Conservation (phyloP, 2,888 invertebrate genomes). For the Melanostoma mellinum region DNA sequence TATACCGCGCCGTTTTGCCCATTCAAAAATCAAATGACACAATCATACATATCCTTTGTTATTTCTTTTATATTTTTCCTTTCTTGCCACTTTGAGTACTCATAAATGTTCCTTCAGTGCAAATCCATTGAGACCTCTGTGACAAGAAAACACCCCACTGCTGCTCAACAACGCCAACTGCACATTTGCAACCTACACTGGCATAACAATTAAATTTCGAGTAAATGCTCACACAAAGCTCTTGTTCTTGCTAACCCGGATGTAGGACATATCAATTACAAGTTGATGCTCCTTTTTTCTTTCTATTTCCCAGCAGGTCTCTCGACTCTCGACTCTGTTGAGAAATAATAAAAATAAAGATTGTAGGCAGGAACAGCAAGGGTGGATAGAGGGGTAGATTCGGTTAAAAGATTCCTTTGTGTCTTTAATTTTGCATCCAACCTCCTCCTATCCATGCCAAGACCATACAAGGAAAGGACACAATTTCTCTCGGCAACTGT, state of each 20-base stretch:
- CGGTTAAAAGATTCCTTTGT: conserved; percentile 46
- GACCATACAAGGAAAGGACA: conserved; percentile 39
- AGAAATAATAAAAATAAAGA: conserved; percentile 62
- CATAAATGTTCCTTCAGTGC: conserved; percentile 55
- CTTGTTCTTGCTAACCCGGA: conserved; percentile 43
- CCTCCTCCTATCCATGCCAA: conserved; percentile 3
- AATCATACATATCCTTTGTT: conserved; percentile 45
- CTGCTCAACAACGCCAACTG: background rate
- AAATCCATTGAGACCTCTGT: conserved; percentile 39
- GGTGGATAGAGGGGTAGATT: background rate
- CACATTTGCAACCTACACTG: conserved; percentile 39
- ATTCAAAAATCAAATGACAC: conserved; percentile 53
- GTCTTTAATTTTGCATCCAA: conserved; percentile 39
- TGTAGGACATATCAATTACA: conserved; percentile 73
- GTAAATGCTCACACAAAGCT: conserved; percentile 53
- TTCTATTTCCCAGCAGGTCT: conserved; percentile 4
- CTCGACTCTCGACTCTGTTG: conserved; percentile 42
- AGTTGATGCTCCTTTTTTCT: conserved; percentile 56
- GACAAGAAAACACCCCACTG: conserved; percentile 17
- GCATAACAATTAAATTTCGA: conserved; percentile 67
- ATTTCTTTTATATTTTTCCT: background rate
- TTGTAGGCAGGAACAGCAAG: background rate
- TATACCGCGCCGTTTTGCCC: background rate
- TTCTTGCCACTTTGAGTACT: conserved; percentile 46
- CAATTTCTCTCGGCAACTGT: conserved; percentile 60